Base-by-base conservation (phyloP, 2,113 vertebrate species). In the Symphodus melops region DNA sequence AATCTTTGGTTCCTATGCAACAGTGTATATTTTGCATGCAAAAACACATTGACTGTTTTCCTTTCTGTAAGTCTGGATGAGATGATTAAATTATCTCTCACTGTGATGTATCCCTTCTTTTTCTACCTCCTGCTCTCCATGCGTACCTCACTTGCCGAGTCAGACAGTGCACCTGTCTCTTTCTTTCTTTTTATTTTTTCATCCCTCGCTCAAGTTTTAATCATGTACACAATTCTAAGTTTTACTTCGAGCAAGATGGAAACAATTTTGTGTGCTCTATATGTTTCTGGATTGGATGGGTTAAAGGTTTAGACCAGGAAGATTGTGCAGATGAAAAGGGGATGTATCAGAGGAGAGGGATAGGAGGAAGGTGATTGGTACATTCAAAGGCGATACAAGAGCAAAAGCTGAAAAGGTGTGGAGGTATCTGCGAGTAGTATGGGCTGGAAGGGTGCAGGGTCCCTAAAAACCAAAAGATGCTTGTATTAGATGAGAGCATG, bases 111-210 rank as follows among this genome's bases (percentile, higher is more conserved):
- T 68, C 28, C 66, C 75, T 81, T 74, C 61, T 64, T 49, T 75
- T 76, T 80, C 13, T 56, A 14, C 17, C 70, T 8, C 66, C 63
- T 53, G 14, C 59, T 66, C 64, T 49, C 9, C 28, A n/a, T 54
- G 65, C 48, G 64, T 77, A 23, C 23, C 69, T 28, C 54, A 28
- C 62, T 54, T 36, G 23, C 44, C 63, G 59, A 36, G 20, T 44
- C 53, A 54, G 53, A 52, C 23, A 71, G 64, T 67, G n/a, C 33
- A 8, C 16, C 51, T 52, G n/a, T 51, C 3, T 36, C n/a, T 55
- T 14, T 63, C 77, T 75, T 42, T 48, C 44, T 57, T 82, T 82
- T 86, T 94, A 93, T 33, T 33, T 33, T 33, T 33, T 33, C 6
- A 33, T 77, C 44, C 68, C 52, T 62, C 69, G 11, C 63, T 64